Evolutionary conservation across 2,113 vertebrate species (phyloP), one percentile per base, ranked within the genome.

Genomic region (Dasyornis broadbenti): DNA sequence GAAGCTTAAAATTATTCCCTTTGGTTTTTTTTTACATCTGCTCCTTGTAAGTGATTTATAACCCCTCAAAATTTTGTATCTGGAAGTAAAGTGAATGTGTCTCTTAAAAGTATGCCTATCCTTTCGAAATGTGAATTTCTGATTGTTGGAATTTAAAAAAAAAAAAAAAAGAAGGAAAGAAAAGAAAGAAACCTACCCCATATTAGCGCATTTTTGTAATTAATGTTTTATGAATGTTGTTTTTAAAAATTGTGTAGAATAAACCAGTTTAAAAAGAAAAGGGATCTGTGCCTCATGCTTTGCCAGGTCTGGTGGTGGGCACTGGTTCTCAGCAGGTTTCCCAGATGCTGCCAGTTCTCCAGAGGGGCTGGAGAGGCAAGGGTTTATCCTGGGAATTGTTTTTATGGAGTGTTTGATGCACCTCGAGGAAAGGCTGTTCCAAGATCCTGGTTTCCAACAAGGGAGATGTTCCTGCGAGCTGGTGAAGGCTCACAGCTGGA

Each of bases 181-280:
- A 28, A 13, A 73, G 3, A 66, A 68, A 60, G 11, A 49, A 81
- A 28, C 42, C 30, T 24, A 26, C 23, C 61, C 90, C 61, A 27
- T 88, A 80, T 40, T 84, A 89, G 80, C 72, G 66, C 92, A 90
- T 69, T 95, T 97, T 95, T 95, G 86, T 96, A 96, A 94, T 94
- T 70, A 93, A 86, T 94, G 92, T 94, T 95, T 93, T 85, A 70
- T 87, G 81, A 94, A 93, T 92, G 90, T 95, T 44, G 82, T 94
- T 89, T 60, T 19, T 77, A 91, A 63, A 68, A 87, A 49, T 47
- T 39, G 72, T 73, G 83, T 92, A 95, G 89, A 96, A 96, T 94
- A 96, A 96, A 86, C 63, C 65, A 35, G 35, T 75, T 82, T 64
- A 44, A 85, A 94, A 89, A 82, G 31, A 59, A 82, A 63, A 47